Evolutionary conservation across 2,113 vertebrate genomes (phyloP).

Genomic region (Mellivora capensis): DNA sequence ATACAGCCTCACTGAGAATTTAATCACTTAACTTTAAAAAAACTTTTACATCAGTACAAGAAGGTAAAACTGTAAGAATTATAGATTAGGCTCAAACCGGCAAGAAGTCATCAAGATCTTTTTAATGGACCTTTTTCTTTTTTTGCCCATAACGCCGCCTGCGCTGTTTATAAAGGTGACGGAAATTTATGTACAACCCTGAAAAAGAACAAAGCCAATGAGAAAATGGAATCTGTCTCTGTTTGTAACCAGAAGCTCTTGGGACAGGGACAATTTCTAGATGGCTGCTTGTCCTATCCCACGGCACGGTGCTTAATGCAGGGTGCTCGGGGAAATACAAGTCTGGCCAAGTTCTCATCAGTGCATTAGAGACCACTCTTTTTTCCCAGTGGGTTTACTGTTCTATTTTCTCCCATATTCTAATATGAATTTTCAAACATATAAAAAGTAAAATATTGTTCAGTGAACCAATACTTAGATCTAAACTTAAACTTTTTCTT

Average conservation of each 20-base stretch:
- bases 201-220: conserved; percentile 26
- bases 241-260: not conserved
- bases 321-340: not conserved
- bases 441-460: not conserved
- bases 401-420: not conserved
- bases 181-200: conserved; percentile 92
- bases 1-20: conserved; percentile 65
- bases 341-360: not conserved
- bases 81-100: conserved; percentile 68
- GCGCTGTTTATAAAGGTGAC: conserved; percentile 94
- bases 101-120: conserved; percentile 55
- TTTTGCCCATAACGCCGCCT: conserved; percentile 88
- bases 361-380: not conserved
- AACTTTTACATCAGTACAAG: conserved; percentile 73
- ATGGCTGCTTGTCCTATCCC: not conserved
- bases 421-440: not conserved
- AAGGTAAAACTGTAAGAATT: conserved; percentile 78
- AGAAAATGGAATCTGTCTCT: conserved; percentile 17
- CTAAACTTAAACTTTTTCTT: not conserved
- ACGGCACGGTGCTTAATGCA: not conserved
- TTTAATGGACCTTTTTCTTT: conserved; percentile 92
- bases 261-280: not conserved
- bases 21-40: conserved; percentile 76
- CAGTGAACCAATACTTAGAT: not conserved
- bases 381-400: not conserved